Evolutionary conservation across 2,888 invertebrate genomes (phyloP).

Genomic region (Drosophila vallismaia): DNA sequence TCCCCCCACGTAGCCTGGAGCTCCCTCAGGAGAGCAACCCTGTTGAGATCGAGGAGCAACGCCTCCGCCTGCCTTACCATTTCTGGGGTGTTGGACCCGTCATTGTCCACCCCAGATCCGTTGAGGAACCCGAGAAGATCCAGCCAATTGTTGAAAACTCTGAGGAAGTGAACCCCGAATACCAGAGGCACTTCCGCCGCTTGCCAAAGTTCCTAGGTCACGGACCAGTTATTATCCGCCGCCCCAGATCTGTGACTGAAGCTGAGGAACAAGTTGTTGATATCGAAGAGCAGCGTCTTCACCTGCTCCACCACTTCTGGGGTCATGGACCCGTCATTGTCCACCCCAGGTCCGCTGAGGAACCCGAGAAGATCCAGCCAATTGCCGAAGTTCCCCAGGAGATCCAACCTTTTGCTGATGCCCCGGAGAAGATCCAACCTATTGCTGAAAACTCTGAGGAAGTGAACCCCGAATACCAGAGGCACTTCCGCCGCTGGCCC

Average conservation of each 20-base stretch:
- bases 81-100: background rate
- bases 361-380: background rate
- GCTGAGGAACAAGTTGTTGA: constrained; percentile 1
- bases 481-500: background rate
- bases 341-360: background rate
- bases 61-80: background rate
- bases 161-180: background rate
- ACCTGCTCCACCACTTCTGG: background rate
- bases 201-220: background rate
- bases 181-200: background rate
- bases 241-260: background rate
- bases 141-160: background rate
- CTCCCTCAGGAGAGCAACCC: background rate
- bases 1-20: too few relatives aligned
- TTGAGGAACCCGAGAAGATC: background rate
- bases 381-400: background rate
- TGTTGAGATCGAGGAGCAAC: background rate
- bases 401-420: too few relatives aligned
- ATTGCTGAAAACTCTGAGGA: background rate
- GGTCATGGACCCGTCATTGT: background rate
- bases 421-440: background rate
- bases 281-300: background rate
- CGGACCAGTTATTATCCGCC: background rate
- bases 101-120: background rate
- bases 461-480: background rate